A percentile compares a stretch with the other conserved stretches of the same genome.
Evolutionary conservation across 2,113 vertebrate species (phyloP).

Genomic region (Saguinus midas): DNA sequence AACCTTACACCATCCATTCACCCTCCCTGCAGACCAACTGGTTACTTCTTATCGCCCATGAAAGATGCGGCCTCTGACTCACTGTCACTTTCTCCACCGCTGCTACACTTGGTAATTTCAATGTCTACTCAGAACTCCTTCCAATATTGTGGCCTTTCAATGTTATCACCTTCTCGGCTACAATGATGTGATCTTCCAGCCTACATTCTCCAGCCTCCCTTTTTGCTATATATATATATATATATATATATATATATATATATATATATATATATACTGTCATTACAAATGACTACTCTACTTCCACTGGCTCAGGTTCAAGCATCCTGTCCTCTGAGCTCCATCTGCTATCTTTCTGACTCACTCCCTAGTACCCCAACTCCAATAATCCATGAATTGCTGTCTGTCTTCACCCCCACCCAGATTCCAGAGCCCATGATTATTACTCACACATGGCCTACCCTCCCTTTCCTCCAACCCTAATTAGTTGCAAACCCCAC

Average conservation of each 20-base stretch:
- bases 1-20: neutral
- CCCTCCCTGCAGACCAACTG: neutral
- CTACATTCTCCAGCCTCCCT: neutral
- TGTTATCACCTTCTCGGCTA: neutral
- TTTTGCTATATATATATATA: neutral
- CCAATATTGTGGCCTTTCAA: neutral
- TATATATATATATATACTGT: no score
- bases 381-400: neutral
- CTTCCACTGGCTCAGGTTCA: neutral
- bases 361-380: neutral
- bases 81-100: no score
- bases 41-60: neutral
- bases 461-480: neutral
- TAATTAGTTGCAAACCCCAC: neutral
- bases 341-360: neutral
- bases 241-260: no score
- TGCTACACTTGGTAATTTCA: neutral
- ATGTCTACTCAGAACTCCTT: neutral
- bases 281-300: neutral
- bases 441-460: neutral
- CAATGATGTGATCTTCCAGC: neutral
- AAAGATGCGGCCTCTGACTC: neutral
- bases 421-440: neutral
- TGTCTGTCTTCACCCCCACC: neutral
- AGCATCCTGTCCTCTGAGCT: neutral